These are phyloP conservation scores for Sebastes baramenuke DNA, from an alignment of 2,797 vertebrate species.

Conservation along the genomic window DNA sequence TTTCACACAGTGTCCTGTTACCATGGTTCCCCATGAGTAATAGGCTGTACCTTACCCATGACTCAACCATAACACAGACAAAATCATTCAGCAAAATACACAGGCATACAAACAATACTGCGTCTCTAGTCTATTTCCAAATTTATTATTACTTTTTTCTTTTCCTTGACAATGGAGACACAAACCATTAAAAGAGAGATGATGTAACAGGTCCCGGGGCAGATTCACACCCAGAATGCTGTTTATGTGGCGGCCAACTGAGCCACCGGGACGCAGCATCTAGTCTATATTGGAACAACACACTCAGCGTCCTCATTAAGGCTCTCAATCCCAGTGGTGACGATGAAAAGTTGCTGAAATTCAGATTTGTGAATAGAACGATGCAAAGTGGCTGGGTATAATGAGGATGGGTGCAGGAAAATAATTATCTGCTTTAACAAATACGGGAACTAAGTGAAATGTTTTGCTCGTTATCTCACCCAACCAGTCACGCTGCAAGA, in stretches of 20 bases:
- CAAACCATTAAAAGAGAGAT: neutral
- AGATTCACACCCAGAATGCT: neutral
- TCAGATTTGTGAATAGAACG: neutral
- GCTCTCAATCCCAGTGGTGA: neutral
- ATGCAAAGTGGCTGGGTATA: neutral
- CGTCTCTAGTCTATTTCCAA: neutral
- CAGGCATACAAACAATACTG: neutral
- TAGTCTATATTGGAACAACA: neutral
- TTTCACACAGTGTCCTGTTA: slow-evolving; percentile 64
- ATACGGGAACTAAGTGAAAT: neutral
- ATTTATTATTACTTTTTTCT: neutral
- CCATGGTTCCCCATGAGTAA: slow-evolving; percentile 69
- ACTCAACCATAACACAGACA: slow-evolving; percentile 52
- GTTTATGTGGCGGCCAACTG: neutral
- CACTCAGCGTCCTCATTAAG: neutral
- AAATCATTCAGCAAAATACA: slow-evolving; percentile 40
- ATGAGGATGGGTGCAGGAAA: slow-evolving; percentile 14
- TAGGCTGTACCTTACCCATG: slow-evolving; percentile 57
- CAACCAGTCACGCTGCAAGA: neutral
- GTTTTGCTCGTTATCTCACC: slow-evolving; percentile 5
- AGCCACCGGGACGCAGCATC: neutral
- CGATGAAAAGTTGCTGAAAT: neutral
- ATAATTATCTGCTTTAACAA: neutral
- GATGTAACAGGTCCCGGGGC: neutral
- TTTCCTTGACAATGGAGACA: neutral